Evolutionary conservation across 1,140 invertebrate species (phyloP).

Genomic region (Brachionus paranguensis): DNA sequence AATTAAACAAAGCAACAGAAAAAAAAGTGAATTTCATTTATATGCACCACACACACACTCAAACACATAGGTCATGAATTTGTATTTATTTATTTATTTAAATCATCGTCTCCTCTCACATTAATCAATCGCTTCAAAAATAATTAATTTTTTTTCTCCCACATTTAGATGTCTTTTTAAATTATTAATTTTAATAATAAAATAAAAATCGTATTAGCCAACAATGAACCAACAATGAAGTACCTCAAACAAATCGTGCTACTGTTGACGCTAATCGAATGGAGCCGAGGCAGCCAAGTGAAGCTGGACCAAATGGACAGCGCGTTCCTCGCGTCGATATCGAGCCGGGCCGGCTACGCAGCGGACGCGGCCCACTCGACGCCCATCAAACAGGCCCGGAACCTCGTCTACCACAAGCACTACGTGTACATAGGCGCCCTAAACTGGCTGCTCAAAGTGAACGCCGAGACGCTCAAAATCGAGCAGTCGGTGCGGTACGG

Average conservation of each 20-base stretch:
- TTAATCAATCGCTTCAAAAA: too few species aligned
- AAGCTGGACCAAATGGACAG: background rate
- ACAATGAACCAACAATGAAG: background rate
- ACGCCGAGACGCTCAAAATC: background rate
- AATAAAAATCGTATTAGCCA: background rate
- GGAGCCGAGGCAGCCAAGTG: too few species aligned
- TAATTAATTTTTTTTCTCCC: background rate
- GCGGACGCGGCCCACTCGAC: background rate
- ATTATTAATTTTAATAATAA: background rate
- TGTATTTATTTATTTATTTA: background rate
- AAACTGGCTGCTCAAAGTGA: conserved; percentile 27
- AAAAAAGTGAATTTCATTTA: too few species aligned
- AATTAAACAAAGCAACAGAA: background rate
- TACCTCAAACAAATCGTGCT: background rate
- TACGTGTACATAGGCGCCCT: background rate
- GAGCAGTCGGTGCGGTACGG: conserved; percentile 25
- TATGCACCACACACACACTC: background rate
- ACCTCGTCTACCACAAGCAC: background rate
- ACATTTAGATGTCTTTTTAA: background rate
- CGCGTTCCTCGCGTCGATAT: background rate
- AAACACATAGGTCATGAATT: background rate
- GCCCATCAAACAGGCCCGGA: background rate
- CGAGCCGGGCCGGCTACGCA: background rate
- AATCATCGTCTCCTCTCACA: background rate
- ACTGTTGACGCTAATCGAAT: background rate